Conservation (phyloP, 2,888 invertebrate species). For the Lasioglossum leucozonium region DNA sequence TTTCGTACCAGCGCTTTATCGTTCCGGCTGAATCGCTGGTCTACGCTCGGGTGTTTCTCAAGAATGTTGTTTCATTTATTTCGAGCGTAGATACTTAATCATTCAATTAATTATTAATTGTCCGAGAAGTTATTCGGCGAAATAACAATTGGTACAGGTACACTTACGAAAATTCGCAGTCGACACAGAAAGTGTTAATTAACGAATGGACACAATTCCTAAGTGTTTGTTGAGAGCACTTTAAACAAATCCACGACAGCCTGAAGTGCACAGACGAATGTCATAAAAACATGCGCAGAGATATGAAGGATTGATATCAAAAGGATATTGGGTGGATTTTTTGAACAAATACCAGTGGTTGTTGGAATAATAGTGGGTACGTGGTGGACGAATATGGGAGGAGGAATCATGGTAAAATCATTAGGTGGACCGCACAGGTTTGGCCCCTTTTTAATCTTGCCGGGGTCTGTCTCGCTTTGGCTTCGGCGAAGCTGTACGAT, state of each 20-base stretch:
- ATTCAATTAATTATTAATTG: too few species aligned
- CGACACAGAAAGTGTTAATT: not conserved
- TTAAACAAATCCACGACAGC: not conserved
- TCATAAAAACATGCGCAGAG: not conserved
- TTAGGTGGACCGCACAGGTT: conserved; percentile 31
- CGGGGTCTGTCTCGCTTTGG: conserved; percentile 20
- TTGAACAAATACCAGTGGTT: not conserved
- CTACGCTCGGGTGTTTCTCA: too few species aligned
- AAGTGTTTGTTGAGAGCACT: not conserved
- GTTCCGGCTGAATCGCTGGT: not conserved
- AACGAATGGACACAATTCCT: not conserved
- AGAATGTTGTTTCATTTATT: too few species aligned
- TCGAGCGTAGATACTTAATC: too few species aligned
- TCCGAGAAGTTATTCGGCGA: too few species aligned
- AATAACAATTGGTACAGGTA: not conserved
- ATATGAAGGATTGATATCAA: not conserved
- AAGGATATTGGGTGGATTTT: not conserved
- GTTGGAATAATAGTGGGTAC: not conserved
- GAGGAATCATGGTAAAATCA: conserved; percentile 41
- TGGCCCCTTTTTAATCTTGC: conserved; percentile 50
- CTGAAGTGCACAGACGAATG: not conserved
- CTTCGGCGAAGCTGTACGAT: conserved; percentile 58
- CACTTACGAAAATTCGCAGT: too few species aligned
- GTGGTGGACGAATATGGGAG: not conserved
- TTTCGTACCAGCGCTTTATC: not conserved